Percentiles rank a stretch among this genome's conserved stretches.
These are phyloP conservation scores for Odontomachus brunneus DNA, from an alignment of 1,140 invertebrate genomes.

Conservation along the genomic window DNA sequence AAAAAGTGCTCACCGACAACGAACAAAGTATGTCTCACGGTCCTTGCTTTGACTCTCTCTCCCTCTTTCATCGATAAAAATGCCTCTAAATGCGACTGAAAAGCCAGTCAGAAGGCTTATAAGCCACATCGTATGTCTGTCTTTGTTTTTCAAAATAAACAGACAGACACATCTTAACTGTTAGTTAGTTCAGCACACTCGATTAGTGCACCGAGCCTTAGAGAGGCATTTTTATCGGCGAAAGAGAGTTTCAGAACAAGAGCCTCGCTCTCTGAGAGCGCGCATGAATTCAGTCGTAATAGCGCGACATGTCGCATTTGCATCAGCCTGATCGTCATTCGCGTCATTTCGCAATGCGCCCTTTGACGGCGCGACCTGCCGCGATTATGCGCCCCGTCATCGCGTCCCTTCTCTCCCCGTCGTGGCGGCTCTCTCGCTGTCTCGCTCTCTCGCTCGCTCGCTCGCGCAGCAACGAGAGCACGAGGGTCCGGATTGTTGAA, in stretches of 20 bases:
- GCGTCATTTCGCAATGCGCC: slow-evolving; percentile 7
- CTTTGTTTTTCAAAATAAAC: too few relatives aligned
- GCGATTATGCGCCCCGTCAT: background rate
- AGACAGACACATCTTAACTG: too few relatives aligned
- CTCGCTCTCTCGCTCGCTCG: background rate
- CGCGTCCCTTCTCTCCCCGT: background rate
- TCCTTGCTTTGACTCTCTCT: too few relatives aligned
- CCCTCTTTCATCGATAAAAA: too few relatives aligned
- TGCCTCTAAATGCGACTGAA: too few relatives aligned
- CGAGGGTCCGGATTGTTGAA: slow-evolving; percentile 1
- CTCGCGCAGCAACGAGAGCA: slow-evolving; percentile 13
- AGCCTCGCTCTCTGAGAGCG: background rate
- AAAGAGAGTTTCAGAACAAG: too few relatives aligned
- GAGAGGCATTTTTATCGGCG: too few relatives aligned
- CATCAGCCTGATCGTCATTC: slow-evolving; percentile 3
- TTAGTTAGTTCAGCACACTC: too few relatives aligned
- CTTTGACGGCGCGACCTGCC: background rate
- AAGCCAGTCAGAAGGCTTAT: too few relatives aligned
- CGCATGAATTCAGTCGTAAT: background rate
- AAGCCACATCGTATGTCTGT: too few relatives aligned
- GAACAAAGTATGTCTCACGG: background rate
- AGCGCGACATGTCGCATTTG: background rate
- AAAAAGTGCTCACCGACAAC: too few relatives aligned
- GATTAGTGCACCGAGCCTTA: too few relatives aligned
- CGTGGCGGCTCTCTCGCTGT: background rate